Percentiles rank a stretch among this genome's conserved stretches.
Evolutionary conservation across 2,888 invertebrate species (phyloP).

Genomic region (Brachycybe producta): DNA sequence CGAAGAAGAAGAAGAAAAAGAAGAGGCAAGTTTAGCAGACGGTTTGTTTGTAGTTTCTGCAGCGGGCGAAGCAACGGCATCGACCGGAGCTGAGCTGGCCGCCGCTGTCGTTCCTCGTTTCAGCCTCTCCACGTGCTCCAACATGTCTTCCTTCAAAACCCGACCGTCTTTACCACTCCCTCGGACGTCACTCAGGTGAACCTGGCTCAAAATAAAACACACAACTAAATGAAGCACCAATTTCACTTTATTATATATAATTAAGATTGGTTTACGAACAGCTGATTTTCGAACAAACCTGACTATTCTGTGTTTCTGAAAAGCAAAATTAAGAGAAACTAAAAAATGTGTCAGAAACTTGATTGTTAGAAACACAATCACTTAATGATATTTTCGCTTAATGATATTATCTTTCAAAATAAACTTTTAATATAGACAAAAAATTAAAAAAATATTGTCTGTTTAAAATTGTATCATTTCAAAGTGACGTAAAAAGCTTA

Average conservation of each 20-base stretch:
- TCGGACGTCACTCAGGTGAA: conserved; percentile 52
- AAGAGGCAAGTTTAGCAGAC: conserved; percentile 6
- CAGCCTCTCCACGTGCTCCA: conserved; percentile 44
- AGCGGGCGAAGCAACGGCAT: conserved; percentile 1
- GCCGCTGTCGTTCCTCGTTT: conserved; percentile 14
- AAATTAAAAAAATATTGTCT: too few relatives aligned
- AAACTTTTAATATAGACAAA: too few relatives aligned
- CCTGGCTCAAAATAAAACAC: conserved; percentile 40
- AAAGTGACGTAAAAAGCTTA: too few relatives aligned
- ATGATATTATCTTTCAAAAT: too few relatives aligned
- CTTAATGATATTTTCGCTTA: too few relatives aligned
- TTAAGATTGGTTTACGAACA: too few relatives aligned
- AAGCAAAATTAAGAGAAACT: too few relatives aligned
- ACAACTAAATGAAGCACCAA: neutral
- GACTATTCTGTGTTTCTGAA: too few relatives aligned
- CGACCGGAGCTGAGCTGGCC: neutral
- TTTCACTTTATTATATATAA: neutral
- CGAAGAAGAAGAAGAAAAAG: conserved; percentile 8
- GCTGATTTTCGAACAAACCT: too few relatives aligned
- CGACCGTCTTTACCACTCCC: conserved; percentile 79
- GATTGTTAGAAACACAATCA: too few relatives aligned
- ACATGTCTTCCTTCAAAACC: conserved; percentile 87
- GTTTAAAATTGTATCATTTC: too few relatives aligned
- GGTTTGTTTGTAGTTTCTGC: conserved; percentile 25
- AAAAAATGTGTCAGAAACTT: too few relatives aligned